Evolutionary conservation across 2,888 invertebrate species (phyloP), one percentile per base, ranked within the genome.

Genomic region (Agelastica alni): DNA sequence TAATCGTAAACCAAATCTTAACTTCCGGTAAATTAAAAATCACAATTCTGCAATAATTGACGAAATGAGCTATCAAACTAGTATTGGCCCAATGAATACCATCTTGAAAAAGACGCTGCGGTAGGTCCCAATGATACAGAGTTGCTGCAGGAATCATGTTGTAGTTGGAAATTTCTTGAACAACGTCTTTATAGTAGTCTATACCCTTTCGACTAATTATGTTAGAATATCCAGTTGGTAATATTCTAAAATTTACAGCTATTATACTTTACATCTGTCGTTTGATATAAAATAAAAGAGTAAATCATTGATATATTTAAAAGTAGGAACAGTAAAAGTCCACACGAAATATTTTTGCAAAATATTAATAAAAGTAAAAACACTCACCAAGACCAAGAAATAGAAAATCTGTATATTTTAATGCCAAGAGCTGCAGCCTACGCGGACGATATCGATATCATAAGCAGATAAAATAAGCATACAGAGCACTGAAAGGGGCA

Each of bases 1-100:
- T 89, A 60, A 88, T 79, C 0, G 89, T 88, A 34, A 86, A 82
- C 86, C 88, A 88, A 53, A 5, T 12, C 3, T n/a, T 31, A n/a
- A 52, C 52, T 2, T 43, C 34, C 2, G 46, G 42, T 9, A 53
- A 32, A 10, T 13, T 39, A 55, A 75, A 73, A 68, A 80, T 84
- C 70, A 81, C 80, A 1, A 84, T 42, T 51, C 79, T 77, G 4
- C 83, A 75, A 63, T 83, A 85, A 61, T 83, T 81, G 10, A 74
- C 78, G 76, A 82, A 86, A 70, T 82, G 83, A 18, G 83, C 80
- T 0, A 78, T 80, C 42, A 85, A 77, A 7, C 79, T 61, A 0
- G 83, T 81, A 66, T 85, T 86, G 31, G 81, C 79, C 85, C 85
- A 86, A 0, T 85, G 86, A 0, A 31, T 7, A 2, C 85, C 85